These are phyloP conservation scores for Dione vanillae DNA, from an alignment of 2,888 invertebrate genomes.

Conservation along the genomic window DNA sequence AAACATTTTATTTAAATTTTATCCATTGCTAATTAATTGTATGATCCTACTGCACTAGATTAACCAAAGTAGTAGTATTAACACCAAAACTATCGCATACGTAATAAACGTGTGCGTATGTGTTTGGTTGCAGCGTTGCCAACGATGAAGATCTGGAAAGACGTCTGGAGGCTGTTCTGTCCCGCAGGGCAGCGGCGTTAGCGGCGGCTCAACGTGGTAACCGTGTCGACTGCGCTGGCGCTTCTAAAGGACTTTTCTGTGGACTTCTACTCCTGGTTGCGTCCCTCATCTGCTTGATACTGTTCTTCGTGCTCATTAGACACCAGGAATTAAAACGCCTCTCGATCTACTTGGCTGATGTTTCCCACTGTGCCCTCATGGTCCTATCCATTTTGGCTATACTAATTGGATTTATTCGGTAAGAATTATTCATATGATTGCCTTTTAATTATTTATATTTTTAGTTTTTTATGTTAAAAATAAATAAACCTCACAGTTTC, in stretches of 20 bases:
- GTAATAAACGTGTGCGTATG: conserved; percentile 66
- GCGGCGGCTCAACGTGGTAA: conserved; percentile 92
- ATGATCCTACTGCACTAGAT: not conserved
- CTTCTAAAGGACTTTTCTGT: conserved; percentile 96
- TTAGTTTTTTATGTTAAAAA: not conserved
- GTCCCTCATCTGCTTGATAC: conserved; percentile 95
- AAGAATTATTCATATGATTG: conserved; percentile 57
- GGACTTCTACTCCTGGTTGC: conserved; percentile 95
- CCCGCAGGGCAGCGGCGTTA: conserved; percentile 93
- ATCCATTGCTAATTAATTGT: not conserved
- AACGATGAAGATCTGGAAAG: conserved; percentile 94
- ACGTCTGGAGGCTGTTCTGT: conserved; percentile 93
- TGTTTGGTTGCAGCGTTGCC: conserved; percentile 83
- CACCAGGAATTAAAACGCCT: conserved; percentile 92
- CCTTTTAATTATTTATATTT: not conserved
- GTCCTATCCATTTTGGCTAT: conserved; percentile 94
- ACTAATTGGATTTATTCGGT: conserved; percentile 95
- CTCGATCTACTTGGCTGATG: conserved; percentile 95
- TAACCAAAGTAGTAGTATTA: conserved; percentile 30
- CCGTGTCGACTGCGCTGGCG: conserved; percentile 96
- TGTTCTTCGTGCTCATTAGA: conserved; percentile 97
- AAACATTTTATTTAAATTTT: not conserved
- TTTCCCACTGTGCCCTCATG: conserved; percentile 95
- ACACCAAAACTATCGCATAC: conserved; percentile 47
- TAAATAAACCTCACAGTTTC: not conserved